Percentiles rank a stretch among this genome's conserved stretches.
Conservation (phyloP, 2,797 vertebrate species). For the Sebastes itinus region DNA sequence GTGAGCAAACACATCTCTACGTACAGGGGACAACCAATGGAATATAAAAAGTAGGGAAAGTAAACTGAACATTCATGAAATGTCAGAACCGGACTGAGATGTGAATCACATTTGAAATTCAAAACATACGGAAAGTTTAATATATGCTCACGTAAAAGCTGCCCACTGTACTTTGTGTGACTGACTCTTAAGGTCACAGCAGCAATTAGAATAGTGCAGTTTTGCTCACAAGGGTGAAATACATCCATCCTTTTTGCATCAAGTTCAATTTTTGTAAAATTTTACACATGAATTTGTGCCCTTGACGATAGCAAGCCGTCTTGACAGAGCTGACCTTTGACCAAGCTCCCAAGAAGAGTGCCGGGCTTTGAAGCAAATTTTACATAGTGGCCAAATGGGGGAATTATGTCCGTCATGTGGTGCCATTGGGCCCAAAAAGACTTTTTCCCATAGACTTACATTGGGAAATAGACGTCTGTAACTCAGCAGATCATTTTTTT, state of each 20-base stretch:
- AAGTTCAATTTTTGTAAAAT: neutral
- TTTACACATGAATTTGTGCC: neutral
- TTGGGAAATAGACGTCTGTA: too few relatives aligned
- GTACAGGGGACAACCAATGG: neutral
- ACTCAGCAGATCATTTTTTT: too few relatives aligned
- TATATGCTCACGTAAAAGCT: neutral
- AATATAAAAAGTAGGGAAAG: neutral
- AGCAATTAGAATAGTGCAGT: neutral
- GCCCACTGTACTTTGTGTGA: neutral
- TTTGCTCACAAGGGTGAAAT: neutral
- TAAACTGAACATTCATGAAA: constrained; percentile 3
- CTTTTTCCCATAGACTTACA: too few relatives aligned
- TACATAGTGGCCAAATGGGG: too few relatives aligned
- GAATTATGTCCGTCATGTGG: too few relatives aligned
- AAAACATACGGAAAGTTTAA: constrained; percentile 10
- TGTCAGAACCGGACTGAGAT: neutral
- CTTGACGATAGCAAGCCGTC: neutral
- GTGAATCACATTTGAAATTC: constrained; percentile 5
- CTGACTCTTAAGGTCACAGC: neutral
- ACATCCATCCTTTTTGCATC: neutral
- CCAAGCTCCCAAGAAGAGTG: too few relatives aligned
- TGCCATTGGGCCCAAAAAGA: too few relatives aligned
- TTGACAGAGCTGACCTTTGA: neutral
- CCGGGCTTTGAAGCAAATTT: too few relatives aligned
- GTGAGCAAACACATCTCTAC: neutral